Evolutionary conservation across 2,797 vertebrate genomes (phyloP).

Genomic region (Harpagifer antarcticus): DNA sequence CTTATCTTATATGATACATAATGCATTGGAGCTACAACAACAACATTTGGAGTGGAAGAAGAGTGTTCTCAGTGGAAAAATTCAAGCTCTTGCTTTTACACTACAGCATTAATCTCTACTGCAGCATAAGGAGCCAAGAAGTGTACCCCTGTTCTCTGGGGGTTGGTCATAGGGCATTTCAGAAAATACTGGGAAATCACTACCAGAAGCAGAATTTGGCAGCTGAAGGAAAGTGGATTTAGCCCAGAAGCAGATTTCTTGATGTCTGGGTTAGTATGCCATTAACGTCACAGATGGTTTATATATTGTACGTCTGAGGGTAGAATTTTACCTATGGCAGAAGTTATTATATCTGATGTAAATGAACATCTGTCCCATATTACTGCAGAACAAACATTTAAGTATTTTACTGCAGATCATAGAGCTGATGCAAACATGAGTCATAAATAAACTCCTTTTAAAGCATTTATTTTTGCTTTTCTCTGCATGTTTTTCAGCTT

Average conservation of each 20-base stretch:
- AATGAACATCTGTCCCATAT: background rate
- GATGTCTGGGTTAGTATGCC: slow-evolving; percentile 12
- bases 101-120: background rate
- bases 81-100: background rate
- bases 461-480: slow-evolving; percentile 8
- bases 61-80: slow-evolving; percentile 13
- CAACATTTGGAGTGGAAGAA: background rate
- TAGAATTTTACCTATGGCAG: background rate
- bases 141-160: slow-evolving; percentile 6
- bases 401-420: background rate
- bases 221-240: slow-evolving; percentile 7
- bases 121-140: background rate
- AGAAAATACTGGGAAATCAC: slow-evolving; percentile 33
- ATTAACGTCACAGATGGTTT: slow-evolving; percentile 18
- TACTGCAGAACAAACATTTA: background rate
- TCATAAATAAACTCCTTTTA: background rate
- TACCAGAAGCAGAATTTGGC: slow-evolving; percentile 14
- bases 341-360: background rate
- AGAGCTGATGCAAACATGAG: background rate
- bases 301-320: background rate
- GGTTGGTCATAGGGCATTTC: slow-evolving; percentile 22
- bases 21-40: background rate
- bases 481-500: slow-evolving; percentile 8
- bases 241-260: slow-evolving; percentile 6
- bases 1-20: background rate